A percentile compares a stretch with the other conserved stretches of the same genome.
Conservation (phyloP, 2,797 vertebrate species). For the Trematomus bernacchii region DNA sequence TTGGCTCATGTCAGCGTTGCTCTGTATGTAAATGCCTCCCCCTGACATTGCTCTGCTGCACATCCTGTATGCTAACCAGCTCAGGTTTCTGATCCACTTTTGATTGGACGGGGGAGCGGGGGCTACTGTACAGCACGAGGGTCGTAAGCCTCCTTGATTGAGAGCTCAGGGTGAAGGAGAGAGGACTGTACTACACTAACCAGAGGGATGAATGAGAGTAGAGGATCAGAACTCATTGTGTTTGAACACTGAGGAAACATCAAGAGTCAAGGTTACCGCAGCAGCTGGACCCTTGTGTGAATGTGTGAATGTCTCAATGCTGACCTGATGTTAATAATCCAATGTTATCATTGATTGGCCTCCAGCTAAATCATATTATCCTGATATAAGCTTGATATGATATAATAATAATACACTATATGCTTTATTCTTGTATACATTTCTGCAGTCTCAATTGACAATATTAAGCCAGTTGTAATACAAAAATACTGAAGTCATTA, state of each 20-base stretch:
- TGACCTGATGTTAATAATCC: background rate
- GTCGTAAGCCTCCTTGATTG: slow-evolving; percentile 11
- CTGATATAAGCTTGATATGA: slow-evolving; percentile 1
- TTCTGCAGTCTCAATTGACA: background rate
- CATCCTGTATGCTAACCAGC: slow-evolving; percentile 46
- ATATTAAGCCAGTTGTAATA: background rate
- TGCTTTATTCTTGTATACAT: background rate
- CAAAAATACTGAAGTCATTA: background rate
- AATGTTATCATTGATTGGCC: background rate
- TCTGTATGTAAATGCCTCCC: slow-evolving; percentile 77
- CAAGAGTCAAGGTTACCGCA: background rate
- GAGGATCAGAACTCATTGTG: background rate
- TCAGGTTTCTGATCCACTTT: slow-evolving; percentile 27
- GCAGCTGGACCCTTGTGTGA: background rate
- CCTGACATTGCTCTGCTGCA: slow-evolving; percentile 64
- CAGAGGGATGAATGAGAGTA: slow-evolving; percentile 7
- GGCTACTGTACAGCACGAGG: background rate
- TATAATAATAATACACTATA: background rate
- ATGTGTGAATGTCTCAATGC: too few relatives aligned
- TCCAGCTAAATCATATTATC: background rate
- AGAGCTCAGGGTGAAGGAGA: slow-evolving; percentile 24
- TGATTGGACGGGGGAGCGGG: slow-evolving; percentile 41
- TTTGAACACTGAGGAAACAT: background rate
- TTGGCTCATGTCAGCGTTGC: slow-evolving; percentile 75
- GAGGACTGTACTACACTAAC: background rate